These are phyloP conservation scores for Micropterix aruncella DNA, from an alignment of 2,888 invertebrate genomes.

Conservation along the genomic window DNA sequence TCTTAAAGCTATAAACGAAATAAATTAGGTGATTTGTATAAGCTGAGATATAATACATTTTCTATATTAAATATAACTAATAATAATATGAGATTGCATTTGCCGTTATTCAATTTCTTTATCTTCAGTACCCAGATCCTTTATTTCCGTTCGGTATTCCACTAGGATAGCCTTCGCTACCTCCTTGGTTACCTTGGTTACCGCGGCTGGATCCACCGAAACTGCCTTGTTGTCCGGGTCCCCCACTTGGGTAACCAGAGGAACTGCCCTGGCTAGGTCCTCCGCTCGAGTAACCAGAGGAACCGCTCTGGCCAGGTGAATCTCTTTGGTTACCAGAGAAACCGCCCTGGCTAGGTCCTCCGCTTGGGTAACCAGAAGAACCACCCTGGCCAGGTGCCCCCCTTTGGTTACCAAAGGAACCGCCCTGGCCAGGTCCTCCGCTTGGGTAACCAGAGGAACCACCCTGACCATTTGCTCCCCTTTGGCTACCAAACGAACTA, in stretches of 20 bases:
- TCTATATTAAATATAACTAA: too few species aligned
- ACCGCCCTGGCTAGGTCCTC: slow-evolving; percentile 11
- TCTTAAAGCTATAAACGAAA: too few species aligned
- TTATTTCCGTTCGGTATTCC: slow-evolving; percentile 28
- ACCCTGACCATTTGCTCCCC: slow-evolving; percentile 15
- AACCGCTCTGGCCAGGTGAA: slow-evolving; percentile 15
- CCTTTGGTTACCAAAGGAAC: slow-evolving; percentile 12
- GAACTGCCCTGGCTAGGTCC: slow-evolving; percentile 1
- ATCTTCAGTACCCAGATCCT: slow-evolving; percentile 33
- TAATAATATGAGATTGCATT: too few species aligned
- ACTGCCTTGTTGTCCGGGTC: background rate
- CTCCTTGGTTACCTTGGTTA: background rate
- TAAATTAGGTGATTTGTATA: too few species aligned
- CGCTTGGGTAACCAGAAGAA: slow-evolving; percentile 9
- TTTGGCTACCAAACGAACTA: slow-evolving; percentile 12
- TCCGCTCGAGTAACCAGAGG: slow-evolving; percentile 13
- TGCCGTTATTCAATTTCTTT: too few species aligned
- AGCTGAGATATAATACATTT: too few species aligned
- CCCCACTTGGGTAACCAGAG: slow-evolving; percentile 7
- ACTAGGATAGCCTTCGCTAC: slow-evolving; percentile 10
- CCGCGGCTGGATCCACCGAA: background rate
- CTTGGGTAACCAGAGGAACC: slow-evolving; percentile 14
- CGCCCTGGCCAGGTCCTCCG: slow-evolving; percentile 12
- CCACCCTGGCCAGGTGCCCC: slow-evolving; percentile 11
- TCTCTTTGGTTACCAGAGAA: slow-evolving; percentile 11